Conservation (phyloP, 2,113 vertebrate species). For the Sebastes fasciatus region DNA sequence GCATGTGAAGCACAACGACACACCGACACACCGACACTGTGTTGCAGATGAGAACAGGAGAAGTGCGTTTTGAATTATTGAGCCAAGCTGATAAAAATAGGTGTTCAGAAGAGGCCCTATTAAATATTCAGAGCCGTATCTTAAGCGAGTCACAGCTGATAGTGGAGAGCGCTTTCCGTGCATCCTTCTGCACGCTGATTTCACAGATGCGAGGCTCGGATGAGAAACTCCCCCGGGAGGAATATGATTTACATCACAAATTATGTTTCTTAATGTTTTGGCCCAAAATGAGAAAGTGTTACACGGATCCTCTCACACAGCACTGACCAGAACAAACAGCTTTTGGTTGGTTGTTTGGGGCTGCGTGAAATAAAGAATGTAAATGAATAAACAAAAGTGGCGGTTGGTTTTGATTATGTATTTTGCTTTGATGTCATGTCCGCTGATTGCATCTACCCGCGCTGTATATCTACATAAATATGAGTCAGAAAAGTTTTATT, state of each 20-base stretch:
- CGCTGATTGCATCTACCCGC: background rate
- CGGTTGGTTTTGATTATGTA: background rate
- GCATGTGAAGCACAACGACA: conserved; percentile 19
- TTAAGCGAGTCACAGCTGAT: conserved; percentile 62
- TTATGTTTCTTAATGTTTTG: conserved; percentile 15
- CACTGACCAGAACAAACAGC: conserved; percentile 7
- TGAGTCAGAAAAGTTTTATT: background rate
- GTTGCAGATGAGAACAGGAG: conserved; percentile 58
- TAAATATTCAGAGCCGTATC: conserved; percentile 79
- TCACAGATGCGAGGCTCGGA: background rate
- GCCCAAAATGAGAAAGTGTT: conserved; percentile 10
- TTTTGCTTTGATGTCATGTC: conserved; percentile 13
- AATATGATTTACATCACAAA: conserved; percentile 42
- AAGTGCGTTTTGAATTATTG: conserved; percentile 80
- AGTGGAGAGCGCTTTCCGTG: conserved; percentile 32
- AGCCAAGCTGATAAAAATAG: conserved; percentile 82
- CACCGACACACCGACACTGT: conserved; percentile 1
- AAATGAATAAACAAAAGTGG: background rate
- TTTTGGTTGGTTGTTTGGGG: background rate
- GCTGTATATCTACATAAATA: background rate
- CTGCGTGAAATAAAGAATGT: background rate
- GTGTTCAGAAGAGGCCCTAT: conserved; percentile 70
- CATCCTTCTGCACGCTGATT: conserved; percentile 23
- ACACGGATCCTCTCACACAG: background rate
- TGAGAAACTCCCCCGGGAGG: conserved; percentile 14